These are phyloP conservation scores for Gasterosteus nipponicus DNA, from an alignment of 2,113 vertebrate species.

Conservation along the genomic window DNA sequence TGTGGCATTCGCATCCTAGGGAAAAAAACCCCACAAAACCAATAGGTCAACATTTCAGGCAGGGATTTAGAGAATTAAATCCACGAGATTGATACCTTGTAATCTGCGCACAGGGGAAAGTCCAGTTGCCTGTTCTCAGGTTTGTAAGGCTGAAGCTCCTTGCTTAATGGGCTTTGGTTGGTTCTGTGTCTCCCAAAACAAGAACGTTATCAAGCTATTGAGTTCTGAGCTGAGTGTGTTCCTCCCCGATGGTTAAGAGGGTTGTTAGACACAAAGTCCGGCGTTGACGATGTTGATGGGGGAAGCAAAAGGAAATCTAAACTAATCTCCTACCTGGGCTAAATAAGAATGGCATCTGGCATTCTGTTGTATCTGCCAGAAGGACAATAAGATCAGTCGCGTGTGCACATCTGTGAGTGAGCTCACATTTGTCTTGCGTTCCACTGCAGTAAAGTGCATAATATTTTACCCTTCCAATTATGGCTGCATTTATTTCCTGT, in stretches of 20 bases:
- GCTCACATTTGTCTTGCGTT: not conserved
- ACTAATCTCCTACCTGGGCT: not conserved
- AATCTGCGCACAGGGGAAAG: not conserved
- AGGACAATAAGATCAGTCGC: not conserved
- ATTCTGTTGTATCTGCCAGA: not conserved
- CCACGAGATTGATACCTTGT: too few species aligned
- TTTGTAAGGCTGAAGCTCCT: too few species aligned
- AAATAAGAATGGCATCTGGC: not conserved
- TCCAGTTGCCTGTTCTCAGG: not conserved
- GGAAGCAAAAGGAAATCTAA: not conserved
- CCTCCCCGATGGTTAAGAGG: too few species aligned
- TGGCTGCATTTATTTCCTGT: too few species aligned
- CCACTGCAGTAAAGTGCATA: too few species aligned
- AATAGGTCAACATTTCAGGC: too few species aligned
- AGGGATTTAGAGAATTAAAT: too few species aligned
- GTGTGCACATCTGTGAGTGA: not conserved
- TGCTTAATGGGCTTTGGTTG: too few species aligned
- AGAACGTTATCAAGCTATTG: not conserved
- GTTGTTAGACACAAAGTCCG: too few species aligned
- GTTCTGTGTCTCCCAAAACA: too few species aligned
- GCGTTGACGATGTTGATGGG: not conserved
- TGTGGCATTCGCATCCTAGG: not conserved
- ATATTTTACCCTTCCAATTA: too few species aligned
- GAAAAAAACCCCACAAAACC: not conserved
- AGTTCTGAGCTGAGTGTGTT: too few species aligned